These are phyloP conservation scores for Pachycephala philippinensis DNA, from an alignment of 2,113 vertebrate species.

Conservation along the genomic window DNA sequence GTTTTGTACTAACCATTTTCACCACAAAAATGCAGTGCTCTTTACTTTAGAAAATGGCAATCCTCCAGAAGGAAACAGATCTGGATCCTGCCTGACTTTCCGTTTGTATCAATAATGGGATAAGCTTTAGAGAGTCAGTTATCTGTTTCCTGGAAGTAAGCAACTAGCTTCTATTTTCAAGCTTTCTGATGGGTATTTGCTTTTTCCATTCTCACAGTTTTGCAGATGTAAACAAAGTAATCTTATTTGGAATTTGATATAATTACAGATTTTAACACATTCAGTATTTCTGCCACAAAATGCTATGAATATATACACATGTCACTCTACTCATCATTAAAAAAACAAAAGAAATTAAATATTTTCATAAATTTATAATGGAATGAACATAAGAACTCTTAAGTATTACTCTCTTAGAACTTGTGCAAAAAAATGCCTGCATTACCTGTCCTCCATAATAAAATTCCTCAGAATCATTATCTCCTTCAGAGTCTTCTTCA, in stretches of 20 bases:
- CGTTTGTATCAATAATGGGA: not conserved
- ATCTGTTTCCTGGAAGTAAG: not conserved
- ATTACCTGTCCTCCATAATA: constrained; percentile 90
- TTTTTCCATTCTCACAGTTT: not conserved
- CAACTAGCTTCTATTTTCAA: not conserved
- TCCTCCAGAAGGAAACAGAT: not conserved
- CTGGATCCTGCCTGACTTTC: not conserved
- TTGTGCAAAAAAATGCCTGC: not conserved
- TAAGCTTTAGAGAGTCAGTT: not conserved
- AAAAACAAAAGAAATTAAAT: not conserved
- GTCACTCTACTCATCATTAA: not conserved
- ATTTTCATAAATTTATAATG: not conserved
- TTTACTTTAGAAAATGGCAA: not conserved
- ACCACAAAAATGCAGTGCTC: not conserved
- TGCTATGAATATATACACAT: not conserved
- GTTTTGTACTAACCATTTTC: not conserved
- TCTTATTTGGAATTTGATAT: not conserved
- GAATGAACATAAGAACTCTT: not conserved
- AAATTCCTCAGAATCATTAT: constrained; percentile 90
- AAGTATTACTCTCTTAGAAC: not conserved
- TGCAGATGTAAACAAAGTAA: not conserved
- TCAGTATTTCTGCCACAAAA: not conserved
- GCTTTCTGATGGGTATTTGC: not conserved
- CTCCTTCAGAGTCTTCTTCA: constrained; percentile 90
- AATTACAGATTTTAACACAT: not conserved